Evolutionary conservation across 2,888 invertebrate genomes (phyloP).

Genomic region (Theretra japonica): DNA sequence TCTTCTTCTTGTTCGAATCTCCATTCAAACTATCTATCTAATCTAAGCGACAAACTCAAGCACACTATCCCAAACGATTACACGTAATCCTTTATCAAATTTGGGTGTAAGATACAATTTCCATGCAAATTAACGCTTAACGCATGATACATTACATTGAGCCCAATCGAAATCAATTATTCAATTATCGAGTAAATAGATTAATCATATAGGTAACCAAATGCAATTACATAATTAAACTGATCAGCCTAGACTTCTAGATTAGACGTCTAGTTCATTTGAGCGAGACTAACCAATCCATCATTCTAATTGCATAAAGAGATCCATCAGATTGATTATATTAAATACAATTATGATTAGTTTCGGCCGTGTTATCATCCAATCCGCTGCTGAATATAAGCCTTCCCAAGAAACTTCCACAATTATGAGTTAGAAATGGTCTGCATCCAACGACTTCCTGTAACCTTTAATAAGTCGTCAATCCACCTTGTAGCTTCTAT

Average conservation of each 20-base stretch:
- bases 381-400: no score
- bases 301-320: background rate
- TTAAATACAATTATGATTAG: no score
- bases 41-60: background rate
- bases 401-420: no score
- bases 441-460: no score
- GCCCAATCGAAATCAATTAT: background rate
- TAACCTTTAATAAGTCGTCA: no score
- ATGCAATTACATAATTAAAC: slow-evolving; percentile 7
- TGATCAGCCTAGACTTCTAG: background rate
- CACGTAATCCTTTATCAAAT: background rate
- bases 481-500: no score
- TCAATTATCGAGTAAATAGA: slow-evolving; percentile 3
- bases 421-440: no score
- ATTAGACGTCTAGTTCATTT: background rate
- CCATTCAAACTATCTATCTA: no score
- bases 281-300: background rate
- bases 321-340: background rate
- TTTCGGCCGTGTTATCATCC: no score
- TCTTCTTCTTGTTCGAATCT: no score
- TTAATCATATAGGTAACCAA: background rate
- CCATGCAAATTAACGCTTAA: background rate
- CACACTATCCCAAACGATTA: background rate
- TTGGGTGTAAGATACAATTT: background rate
- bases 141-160: background rate